Evolutionary conservation across 2,888 invertebrate species (phyloP).

Genomic region (Pammene fasciana): DNA sequence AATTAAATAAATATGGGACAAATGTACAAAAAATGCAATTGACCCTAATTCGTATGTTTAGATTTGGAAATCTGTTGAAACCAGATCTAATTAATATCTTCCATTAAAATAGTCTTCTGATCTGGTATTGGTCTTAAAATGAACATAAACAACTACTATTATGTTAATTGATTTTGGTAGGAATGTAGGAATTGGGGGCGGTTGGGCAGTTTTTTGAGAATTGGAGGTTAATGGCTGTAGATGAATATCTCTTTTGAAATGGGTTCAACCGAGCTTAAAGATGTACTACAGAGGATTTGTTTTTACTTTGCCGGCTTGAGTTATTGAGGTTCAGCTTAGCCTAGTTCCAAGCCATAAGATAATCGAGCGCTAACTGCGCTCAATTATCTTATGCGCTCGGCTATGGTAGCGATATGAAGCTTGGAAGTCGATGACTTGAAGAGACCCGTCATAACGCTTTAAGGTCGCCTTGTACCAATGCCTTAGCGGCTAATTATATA

Average conservation of each 20-base stretch:
- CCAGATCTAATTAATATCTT: slow-evolving; percentile 22
- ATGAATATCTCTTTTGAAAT: neutral
- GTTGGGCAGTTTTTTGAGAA: slow-evolving; percentile 11
- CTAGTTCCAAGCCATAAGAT: neutral
- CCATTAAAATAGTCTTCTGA: too few species aligned
- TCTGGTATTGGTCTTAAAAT: slow-evolving; percentile 19
- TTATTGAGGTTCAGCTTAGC: neutral
- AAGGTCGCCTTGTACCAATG: slow-evolving; percentile 69
- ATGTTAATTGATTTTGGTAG: neutral
- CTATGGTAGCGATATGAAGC: slow-evolving; percentile 13
- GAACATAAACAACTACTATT: slow-evolving; percentile 4
- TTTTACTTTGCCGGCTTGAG: neutral
- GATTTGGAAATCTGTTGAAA: slow-evolving; percentile 9
- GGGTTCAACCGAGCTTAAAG: neutral
- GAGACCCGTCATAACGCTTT: slow-evolving; percentile 57
- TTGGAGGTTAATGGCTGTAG: slow-evolving; percentile 3
- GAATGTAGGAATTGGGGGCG: slow-evolving; percentile 5
- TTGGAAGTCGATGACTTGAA: slow-evolving; percentile 17
- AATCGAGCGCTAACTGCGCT: slow-evolving; percentile 19
- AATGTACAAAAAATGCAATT: too few species aligned
- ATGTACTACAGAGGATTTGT: neutral
- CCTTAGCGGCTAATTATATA: slow-evolving; percentile 62
- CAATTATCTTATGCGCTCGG: too few species aligned
- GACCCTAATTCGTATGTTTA: slow-evolving; percentile 18
- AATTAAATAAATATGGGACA: too few species aligned